These are phyloP conservation scores for Macrobrachium rosenbergii DNA, from an alignment of 1,140 invertebrate genomes.

Conservation along the genomic window DNA sequence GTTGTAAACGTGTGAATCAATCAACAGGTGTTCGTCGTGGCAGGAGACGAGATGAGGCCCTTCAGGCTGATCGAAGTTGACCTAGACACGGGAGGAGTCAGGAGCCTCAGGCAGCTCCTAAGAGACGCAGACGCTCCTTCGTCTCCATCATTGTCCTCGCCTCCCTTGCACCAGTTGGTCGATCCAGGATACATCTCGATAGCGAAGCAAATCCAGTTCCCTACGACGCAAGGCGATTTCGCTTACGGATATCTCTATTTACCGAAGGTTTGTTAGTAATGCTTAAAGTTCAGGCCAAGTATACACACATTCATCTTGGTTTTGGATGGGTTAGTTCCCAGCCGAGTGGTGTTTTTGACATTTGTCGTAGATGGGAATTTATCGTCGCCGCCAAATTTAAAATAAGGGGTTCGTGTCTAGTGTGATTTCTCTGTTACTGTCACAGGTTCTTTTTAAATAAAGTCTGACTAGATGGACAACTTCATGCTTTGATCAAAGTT, in stretches of 20 bases:
- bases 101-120: not conserved
- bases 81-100: not conserved
- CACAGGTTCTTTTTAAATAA: not conserved
- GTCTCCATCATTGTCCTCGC: not conserved
- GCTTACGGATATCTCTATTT: constrained; percentile 53
- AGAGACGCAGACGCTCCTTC: not conserved
- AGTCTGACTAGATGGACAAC: too few relatives aligned
- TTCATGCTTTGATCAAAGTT: too few relatives aligned
- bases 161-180: not conserved
- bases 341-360: not conserved
- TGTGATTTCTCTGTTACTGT: too few relatives aligned
- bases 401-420: too few relatives aligned
- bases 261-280: constrained; percentile 20
- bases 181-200: constrained; percentile 38
- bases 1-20: not conserved
- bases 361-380: too few relatives aligned
- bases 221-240: constrained; percentile 53
- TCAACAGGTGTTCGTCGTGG: constrained; percentile 30
- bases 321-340: not conserved
- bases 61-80: constrained; percentile 35
- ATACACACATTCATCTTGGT: not conserved
- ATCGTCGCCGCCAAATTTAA: too few relatives aligned
- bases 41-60: constrained; percentile 2
- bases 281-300: too few relatives aligned
- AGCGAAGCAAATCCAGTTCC: constrained; percentile 44